Evolutionary conservation across 2,797 vertebrate species (phyloP), one percentile per base, ranked within the genome.

Genomic region (Epinephelus coioides): DNA sequence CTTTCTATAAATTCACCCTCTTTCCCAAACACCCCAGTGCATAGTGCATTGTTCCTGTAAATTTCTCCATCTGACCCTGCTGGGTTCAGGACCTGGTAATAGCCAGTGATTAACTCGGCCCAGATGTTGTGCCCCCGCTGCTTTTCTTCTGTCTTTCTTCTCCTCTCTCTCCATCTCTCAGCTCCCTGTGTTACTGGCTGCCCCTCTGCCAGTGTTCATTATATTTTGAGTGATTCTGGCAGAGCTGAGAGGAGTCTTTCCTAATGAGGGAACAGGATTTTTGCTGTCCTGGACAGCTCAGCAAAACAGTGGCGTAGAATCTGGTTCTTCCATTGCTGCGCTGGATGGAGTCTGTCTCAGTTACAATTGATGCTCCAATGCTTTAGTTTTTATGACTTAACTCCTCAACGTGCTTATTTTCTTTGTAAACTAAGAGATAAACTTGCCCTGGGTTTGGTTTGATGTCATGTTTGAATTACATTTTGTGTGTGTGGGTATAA

Each of bases 51-150:
- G 54, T 63, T 66, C 46, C 77, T 81, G 64, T 43, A 64, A 82
- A 59, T 63, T 46, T 76, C 84, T 81, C 71, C 68, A 79, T 49
- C 38, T 55, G 54, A 65, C 84, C 73, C 76, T 81, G 78, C 64
- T 81, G 71, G 46, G 81, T 88, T 86, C 87, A 88, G 81, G 78
- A 71, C 88, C 85, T 82, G 69, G 84, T 91, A 78, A 90, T 82
- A 82, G 73, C 81, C 76, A 73, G 79, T 76, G 64, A 25, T 83
- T 91, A 94, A 93, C 83, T 89, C 79, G 57, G 75, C 76, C 79
- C 92, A 94, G 91, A 94, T 92, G 91, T 76, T 51, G 23, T 60
- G 54, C 43, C 57, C 27, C 18, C 40, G 13, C 25, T 18, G 43
- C 2, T 74, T 50, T 71, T 40, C 27, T 75, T 62, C 44, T 76